These are phyloP conservation scores for Diplosoma virens DNA, from an alignment of 23 tunicate genomes.

Conservation along the genomic window DNA sequence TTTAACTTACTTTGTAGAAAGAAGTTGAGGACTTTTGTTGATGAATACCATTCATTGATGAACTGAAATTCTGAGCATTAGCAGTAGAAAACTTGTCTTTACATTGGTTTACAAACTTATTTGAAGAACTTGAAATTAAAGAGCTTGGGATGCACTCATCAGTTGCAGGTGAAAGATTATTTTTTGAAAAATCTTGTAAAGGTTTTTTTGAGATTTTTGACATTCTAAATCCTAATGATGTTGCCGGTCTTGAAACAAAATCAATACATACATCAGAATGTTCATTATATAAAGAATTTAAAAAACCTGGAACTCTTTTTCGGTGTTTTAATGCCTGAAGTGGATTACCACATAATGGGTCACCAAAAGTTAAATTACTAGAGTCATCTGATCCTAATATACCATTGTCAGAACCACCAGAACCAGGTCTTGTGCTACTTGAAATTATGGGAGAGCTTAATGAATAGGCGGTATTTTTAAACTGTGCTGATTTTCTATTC, in stretches of 20 bases:
- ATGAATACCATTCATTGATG: too few relatives aligned
- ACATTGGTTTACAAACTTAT: too few relatives aligned
- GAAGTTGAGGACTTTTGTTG: too few relatives aligned
- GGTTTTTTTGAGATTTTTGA: background rate
- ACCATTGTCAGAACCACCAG: constrained; percentile 70
- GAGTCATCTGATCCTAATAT: constrained; percentile 54
- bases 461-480: background rate
- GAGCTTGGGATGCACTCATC: too few relatives aligned
- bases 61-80: too few relatives aligned
- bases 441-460: constrained; percentile 5
- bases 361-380: constrained; percentile 75
- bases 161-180: too few relatives aligned
- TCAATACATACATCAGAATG: background rate
- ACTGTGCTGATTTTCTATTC: background rate
- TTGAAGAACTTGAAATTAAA: too few relatives aligned
- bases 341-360: constrained; percentile 81
- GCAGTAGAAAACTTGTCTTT: too few relatives aligned
- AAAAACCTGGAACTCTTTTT: constrained; percentile 25
- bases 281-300: constrained; percentile 13
- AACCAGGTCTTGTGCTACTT: constrained; percentile 39
- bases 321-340: constrained; percentile 59
- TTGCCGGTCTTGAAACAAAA: background rate
- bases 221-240: constrained; percentile 8
- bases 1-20: too few relatives aligned
- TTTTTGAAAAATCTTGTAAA: background rate